Evolutionary conservation across 2,797 vertebrate species (phyloP).

Genomic region (Hydrocynus forskahlii): DNA sequence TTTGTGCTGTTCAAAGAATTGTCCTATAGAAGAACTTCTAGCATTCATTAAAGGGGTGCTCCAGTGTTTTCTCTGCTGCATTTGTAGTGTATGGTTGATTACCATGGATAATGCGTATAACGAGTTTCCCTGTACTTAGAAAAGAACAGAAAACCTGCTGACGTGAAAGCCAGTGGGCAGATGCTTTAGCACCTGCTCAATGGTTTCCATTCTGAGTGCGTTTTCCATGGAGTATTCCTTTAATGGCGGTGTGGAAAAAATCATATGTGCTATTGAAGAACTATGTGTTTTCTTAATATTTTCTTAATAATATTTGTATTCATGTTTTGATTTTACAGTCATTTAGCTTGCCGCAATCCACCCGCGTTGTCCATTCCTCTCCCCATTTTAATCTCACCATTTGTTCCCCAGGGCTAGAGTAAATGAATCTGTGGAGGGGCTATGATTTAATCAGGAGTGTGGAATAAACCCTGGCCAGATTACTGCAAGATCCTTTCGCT

Average conservation of each 20-base stretch:
- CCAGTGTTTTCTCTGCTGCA: neutral
- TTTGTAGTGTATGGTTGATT: neutral
- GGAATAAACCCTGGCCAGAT: conserved; percentile 71
- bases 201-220: neutral
- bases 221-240: neutral
- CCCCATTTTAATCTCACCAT: conserved; percentile 69
- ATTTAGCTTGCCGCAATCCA: neutral
- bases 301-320: neutral
- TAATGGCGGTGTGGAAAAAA: neutral
- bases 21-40: neutral
- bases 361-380: conserved; percentile 56
- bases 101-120: neutral
- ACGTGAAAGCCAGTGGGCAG: neutral
- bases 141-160: neutral
- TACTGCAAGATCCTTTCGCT: conserved; percentile 54
- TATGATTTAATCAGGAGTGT: conserved; percentile 69
- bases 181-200: neutral
- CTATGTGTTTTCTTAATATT: neutral
- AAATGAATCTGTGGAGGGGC: conserved; percentile 70
- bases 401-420: conserved; percentile 66
- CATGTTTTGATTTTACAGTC: neutral
- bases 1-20: neutral
- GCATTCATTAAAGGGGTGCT: neutral
- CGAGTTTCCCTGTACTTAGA: neutral
- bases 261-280: neutral